Base-by-base conservation (phyloP, 2,797 vertebrate genomes). In the Micromesistius poutassou region DNA sequence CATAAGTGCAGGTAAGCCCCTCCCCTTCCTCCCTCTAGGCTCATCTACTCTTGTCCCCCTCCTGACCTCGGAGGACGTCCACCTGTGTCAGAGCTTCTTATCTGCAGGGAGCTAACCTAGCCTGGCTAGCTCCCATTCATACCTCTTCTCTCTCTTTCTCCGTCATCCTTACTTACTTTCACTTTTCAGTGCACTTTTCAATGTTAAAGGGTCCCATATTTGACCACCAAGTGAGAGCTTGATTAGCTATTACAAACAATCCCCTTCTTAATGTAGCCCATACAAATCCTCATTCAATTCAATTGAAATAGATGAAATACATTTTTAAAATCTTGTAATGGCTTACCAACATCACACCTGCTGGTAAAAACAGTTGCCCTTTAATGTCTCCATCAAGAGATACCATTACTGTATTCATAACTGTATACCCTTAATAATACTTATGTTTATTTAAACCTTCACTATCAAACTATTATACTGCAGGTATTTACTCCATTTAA, bases 1-100 rank as follows among this genome's bases (percentile, higher is more conserved):
- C 92, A 89, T 92, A 84, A 82, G 84, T 85, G 94, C 94, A 97
- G 96, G 96, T 97, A 97, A 97, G 96, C 85, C 86, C 72, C 92
- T 66, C 89, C 78, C 89, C 12, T 55, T 76, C 13, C 70, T 68
- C 35, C 46, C 14, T 14, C 40, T 35, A 1, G 10, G 10, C 6
- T 25, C n/a, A 74, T 38, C 70, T 33, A 70, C 66, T 25, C 73
- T 30, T 14, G 9, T 50, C 30, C 71, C n/a, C 28, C 16, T 14
- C 31, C 70, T 76, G 30, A 46, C 68, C 38, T 25, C 8, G 71
- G 62, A 28, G 28, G 62, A 68, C 62, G n/a, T 68, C 62, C 62
- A 68, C 25, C 62, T 68, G 28, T n/a, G 62, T 25, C 25, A 12
- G 62, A 12, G 62, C 62, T 68, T 68, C 25, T 28, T 25, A 68